Conservation (phyloP, 2,113 vertebrate species). For the Rhabdornis inornatus region DNA sequence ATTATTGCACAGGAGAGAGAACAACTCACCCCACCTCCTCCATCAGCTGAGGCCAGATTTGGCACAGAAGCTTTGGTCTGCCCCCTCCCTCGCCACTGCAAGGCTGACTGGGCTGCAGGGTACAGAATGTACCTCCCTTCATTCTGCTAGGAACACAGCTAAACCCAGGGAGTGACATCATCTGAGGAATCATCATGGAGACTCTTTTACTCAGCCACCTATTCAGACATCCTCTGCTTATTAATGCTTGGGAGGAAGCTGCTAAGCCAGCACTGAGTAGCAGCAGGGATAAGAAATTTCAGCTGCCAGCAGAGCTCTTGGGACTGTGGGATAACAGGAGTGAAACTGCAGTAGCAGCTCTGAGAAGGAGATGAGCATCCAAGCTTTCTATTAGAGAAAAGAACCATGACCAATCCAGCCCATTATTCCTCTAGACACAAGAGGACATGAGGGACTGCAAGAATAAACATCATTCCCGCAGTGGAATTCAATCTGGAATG, state of each 20-base stretch:
- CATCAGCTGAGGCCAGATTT: neutral
- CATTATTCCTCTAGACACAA: neutral
- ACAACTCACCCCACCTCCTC: neutral
- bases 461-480: neutral
- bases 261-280: neutral
- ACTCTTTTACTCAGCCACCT: neutral
- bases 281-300: neutral
- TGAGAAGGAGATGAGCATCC: neutral
- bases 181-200: neutral
- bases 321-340: neutral
- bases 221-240: neutral
- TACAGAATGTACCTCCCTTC: neutral
- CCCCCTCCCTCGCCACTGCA: neutral
- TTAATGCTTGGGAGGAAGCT: neutral
- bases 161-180: neutral
- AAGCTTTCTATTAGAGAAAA: neutral
- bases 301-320: neutral
- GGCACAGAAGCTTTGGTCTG: neutral
- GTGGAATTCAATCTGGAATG: neutral
- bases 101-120: neutral
- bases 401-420: neutral
- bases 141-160: rapidly evolving
- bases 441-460: neutral
- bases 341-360: neutral
- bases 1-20: neutral